Evolutionary conservation across 1,140 invertebrate species (phyloP), one percentile per base, ranked within the genome.

Genomic region (Ectropis grisescens): DNA sequence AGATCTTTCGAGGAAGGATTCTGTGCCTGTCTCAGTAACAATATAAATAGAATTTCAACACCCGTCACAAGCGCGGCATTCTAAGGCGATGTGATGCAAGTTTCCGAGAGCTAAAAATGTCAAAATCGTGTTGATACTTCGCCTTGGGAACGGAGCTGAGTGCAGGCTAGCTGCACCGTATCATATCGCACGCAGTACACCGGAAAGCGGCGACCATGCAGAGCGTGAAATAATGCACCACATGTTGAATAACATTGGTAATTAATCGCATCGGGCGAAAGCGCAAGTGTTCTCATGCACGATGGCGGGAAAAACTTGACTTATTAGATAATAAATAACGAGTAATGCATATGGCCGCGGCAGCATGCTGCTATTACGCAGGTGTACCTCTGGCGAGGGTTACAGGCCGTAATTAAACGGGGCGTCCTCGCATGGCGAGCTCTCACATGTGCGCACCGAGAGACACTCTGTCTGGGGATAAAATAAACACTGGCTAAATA

Each of bases 211-310:
- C 47, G 42, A 53, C 35, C 46, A 51, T 44, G 36, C 58, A 33
- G 41, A 66, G 48, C 60, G 50, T 69, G 48, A 61, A 68, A 59
- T 67, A 69, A 62, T 64, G 55, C 61, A 60, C 51, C 65, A 66
- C 52, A 58, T 71, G 68, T 71, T 65, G 48, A 57, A 65, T 59
- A 67, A 70, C 49, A 58, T 54, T 39, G 26, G 50, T 56, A 59
- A 65, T 71, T 69, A 65, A 61, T 71, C 51, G 43, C 47, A 45
- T 47, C 48, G 41, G 50, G 67, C 61, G 62, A 79, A 74, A 75
- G 56, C 47, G 67, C 49, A 61, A 75, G 60, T 71, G 58, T 71
- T 74, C 70, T 59, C 61, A 66, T 68, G 65, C 59, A 44, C 60
- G 42, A 33, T 48, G 31, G 11, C 44, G 46, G 48, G 58, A 61